phyloP scores from a whole-genome alignment of 2,113 vertebrate genomes.

The Zapornia atra region DNA sequence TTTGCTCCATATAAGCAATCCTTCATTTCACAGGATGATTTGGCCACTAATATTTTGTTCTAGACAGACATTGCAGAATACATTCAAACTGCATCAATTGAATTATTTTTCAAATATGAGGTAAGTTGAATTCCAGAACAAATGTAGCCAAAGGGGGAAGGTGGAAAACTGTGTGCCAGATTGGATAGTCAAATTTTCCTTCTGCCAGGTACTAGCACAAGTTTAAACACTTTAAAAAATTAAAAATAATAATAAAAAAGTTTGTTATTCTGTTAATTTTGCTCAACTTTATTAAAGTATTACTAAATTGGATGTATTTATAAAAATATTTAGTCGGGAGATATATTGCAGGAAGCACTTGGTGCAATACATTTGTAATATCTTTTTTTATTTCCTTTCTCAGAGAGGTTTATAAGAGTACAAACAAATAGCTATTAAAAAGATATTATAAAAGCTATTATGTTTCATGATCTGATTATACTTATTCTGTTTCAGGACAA shows the following conservation, averaged over 20 bases:
- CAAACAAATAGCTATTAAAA: constrained; percentile 21
- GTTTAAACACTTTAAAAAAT: background rate
- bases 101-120: background rate
- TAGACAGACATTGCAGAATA: background rate
- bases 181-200: background rate
- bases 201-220: background rate
- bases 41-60: background rate
- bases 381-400: background rate
- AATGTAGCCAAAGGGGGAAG: rapidly evolving
- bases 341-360: background rate
- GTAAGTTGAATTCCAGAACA: background rate
- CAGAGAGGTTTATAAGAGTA: background rate
- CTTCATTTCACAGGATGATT: background rate
- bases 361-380: background rate
- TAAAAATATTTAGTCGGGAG: background rate
- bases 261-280: background rate
- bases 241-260: background rate
- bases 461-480: constrained; percentile 4
- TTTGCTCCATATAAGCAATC: background rate
- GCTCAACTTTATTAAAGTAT: background rate
- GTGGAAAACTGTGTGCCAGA: background rate
- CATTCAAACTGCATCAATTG: background rate
- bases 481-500: background rate
- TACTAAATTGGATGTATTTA: background rate
- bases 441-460: background rate